These are phyloP conservation scores for Leptoclinus maculatus DNA, from an alignment of 2,797 vertebrate genomes.

Conservation along the genomic window DNA sequence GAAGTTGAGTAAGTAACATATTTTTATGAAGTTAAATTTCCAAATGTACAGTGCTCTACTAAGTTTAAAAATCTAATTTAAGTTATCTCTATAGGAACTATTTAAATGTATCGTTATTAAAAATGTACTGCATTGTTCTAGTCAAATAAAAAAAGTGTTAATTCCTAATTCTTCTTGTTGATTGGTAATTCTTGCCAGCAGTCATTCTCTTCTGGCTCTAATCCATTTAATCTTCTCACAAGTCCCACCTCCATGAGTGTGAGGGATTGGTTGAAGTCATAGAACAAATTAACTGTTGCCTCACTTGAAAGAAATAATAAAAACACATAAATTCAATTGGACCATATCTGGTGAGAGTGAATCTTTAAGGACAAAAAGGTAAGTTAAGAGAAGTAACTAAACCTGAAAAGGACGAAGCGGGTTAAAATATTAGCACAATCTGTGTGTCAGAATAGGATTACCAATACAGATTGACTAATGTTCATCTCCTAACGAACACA, in stretches of 20 bases:
- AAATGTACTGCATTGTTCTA: neutral
- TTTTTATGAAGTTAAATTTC: neutral
- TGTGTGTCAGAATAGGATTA: neutral
- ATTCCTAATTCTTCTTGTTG: no score
- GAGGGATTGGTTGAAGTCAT: conserved; percentile 11
- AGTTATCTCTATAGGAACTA: no score
- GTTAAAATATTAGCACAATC: neutral
- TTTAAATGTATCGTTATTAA: neutral
- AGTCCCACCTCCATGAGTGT: conserved; percentile 16
- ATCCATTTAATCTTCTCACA: conserved; percentile 40
- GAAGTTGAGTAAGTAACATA: neutral
- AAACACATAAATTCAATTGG: neutral
- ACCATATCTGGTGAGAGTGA: neutral
- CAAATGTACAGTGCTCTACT: neutral
- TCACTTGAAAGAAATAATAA: neutral
- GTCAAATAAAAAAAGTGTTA: neutral
- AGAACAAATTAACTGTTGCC: conserved; percentile 1
- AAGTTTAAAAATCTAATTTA: no score
- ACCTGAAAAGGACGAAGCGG: neutral
- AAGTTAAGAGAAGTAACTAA: neutral
- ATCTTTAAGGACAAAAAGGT: conserved; percentile 16
- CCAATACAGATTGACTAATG: neutral
- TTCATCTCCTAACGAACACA: neutral
- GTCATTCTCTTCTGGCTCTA: conserved; percentile 13
- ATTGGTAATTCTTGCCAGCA: conserved; percentile 1